phyloP scores from a whole-genome alignment of 2,888 invertebrate species.

The Conomelus anceps region DNA sequence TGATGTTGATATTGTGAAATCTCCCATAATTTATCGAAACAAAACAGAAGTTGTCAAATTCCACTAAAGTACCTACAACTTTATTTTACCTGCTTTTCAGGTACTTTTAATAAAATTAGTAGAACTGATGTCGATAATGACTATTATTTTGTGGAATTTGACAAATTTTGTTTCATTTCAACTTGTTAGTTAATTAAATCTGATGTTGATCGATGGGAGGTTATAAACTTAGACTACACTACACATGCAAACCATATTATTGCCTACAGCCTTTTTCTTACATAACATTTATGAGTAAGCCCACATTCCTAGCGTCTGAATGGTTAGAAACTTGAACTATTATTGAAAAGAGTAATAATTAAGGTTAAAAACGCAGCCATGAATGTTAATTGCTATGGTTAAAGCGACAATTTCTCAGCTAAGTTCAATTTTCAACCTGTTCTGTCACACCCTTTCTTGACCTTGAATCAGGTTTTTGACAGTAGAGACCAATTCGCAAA shows the following conservation, averaged over 20 bases:
- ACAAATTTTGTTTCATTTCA: too few relatives aligned
- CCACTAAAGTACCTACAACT: too few relatives aligned
- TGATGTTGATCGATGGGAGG: too few relatives aligned
- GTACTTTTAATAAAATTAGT: too few relatives aligned
- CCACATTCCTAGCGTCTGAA: background rate
- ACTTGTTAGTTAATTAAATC: too few relatives aligned
- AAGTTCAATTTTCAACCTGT: background rate
- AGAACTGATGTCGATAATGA: too few relatives aligned
- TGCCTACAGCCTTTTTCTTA: background rate
- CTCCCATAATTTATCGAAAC: too few relatives aligned
- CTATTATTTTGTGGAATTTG: too few relatives aligned
- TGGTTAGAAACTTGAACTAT: background rate
- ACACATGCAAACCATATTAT: background rate
- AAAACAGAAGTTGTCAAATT: too few relatives aligned
- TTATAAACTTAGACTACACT: too few relatives aligned
- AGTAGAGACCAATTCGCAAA: background rate
- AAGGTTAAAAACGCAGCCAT: background rate
- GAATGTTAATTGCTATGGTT: background rate
- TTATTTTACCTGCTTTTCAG: too few relatives aligned
- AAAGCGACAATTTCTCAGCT: background rate
- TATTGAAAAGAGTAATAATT: background rate
- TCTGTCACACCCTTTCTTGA: background rate
- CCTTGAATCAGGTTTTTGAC: background rate
- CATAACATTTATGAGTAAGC: background rate
- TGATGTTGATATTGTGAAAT: too few relatives aligned